Base-by-base conservation (phyloP, 2,888 invertebrate genomes). In the Baronia brevicornis region DNA sequence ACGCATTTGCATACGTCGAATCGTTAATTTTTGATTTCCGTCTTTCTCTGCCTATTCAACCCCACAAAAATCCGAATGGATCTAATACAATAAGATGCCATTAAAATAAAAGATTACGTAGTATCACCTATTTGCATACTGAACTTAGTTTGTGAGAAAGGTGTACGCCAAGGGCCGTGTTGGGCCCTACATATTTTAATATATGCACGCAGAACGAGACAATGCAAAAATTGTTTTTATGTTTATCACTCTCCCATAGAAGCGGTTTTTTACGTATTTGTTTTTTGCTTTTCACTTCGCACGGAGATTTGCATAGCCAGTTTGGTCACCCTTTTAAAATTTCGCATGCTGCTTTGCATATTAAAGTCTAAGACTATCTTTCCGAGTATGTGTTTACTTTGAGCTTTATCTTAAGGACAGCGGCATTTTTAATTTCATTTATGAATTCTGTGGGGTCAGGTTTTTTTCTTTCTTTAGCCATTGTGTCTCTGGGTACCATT, bases 61-160 rank as follows among this genome's bases (percentile, higher is more conserved):
- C 78, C 77, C 54, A 67, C 63, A n/a, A 60, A 48, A 50, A 43
- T 44, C 45, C 66, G 60, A 67, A 78, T 63, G 58, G 73, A 64
- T 62, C 60, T 63, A 68, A 65, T 65, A 82, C 78, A 84, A 84
- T 71, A 72, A 63, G 78, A 77, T 72, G 70, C 63, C 58, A 80
- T 84, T 84, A 84, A 84, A 84, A 84, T 82, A 84, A 84, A 84
- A 78, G 84, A 84, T 79, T 72, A 72, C 66, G 67, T 63, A 65
- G 63, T 59, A 69, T 70, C 57, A 52, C 38, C 42, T 46, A 82
- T 82, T 79, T 82, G 77, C 84, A 84, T 80, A 77, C 64, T 51
- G 54, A 61, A 64, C 54, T 43, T 41, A 45, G 46, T 50, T 59
- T 75, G 73, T 80, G 82, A 75, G 78, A 82, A 82, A 60, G 52